phyloP scores from a whole-genome alignment of 2,113 vertebrate species.

The Lycocorax pyrrhopterus region DNA sequence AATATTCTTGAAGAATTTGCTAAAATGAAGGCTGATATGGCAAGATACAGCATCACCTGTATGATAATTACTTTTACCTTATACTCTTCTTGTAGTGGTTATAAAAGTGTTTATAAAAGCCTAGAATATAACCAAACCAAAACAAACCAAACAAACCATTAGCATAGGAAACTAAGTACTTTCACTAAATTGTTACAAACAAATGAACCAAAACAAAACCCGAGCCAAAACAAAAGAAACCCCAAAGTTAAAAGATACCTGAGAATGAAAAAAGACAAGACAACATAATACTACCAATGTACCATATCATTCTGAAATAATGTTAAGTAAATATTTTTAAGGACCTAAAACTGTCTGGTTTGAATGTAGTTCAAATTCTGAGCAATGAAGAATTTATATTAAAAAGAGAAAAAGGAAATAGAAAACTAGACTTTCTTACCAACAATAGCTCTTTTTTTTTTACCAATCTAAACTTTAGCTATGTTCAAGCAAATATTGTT shows the following conservation, averaged over 20 bases:
- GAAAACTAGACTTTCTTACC: neutral
- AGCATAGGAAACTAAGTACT: neutral
- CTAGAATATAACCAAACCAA: neutral
- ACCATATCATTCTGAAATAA: neutral
- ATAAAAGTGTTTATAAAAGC: slow-evolving; percentile 76
- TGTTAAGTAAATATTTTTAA: neutral
- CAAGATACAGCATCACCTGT: slow-evolving; percentile 68
- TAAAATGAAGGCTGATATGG: neutral
- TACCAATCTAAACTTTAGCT: neutral
- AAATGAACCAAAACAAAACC: neutral
- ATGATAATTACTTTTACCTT: slow-evolving; percentile 78
- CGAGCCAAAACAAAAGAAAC: neutral
- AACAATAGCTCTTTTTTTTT: neutral
- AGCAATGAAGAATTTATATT: neutral
- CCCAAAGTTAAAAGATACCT: neutral
- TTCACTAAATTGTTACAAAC: neutral
- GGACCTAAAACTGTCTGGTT: neutral
- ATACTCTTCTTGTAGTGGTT: slow-evolving; percentile 78
- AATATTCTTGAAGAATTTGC: neutral
- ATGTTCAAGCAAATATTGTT: neutral
- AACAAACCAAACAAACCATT: neutral
- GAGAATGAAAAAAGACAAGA: neutral
- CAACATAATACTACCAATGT: neutral
- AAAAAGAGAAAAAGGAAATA: neutral
- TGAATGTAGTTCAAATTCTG: neutral